Conservation (phyloP, 1,140 invertebrate genomes). For the Xylocopa sonorina region DNA sequence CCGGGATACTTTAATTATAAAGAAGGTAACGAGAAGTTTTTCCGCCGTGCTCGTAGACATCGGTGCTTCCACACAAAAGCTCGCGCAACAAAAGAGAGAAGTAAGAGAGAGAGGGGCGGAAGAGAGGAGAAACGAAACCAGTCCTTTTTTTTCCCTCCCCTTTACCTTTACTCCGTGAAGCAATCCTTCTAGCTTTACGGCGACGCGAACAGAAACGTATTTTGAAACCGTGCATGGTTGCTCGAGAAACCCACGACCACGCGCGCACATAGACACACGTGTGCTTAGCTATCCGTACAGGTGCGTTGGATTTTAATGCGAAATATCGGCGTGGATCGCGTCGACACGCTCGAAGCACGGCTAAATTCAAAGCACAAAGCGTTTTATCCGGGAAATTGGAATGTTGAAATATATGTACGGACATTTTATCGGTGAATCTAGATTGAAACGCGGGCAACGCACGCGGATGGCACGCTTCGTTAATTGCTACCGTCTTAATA, state of each 20-base stretch:
- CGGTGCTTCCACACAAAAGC: background rate
- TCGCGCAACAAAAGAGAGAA: background rate
- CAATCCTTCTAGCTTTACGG: background rate
- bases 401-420: too few relatives aligned
- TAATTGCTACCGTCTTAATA: conserved; percentile 3
- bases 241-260: background rate
- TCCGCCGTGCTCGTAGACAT: too few relatives aligned
- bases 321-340: background rate
- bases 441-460: background rate
- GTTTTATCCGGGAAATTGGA: background rate
- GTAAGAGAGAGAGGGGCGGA: too few relatives aligned
- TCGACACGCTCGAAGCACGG: background rate
- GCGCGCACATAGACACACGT: too few relatives aligned
- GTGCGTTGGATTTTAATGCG: background rate
- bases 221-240: background rate
- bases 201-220: background rate
- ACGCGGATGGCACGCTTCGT: background rate
- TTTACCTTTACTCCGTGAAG: background rate
- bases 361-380: conserved; percentile 2
- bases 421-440: background rate
- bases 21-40: too few relatives aligned
- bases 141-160: too few relatives aligned
- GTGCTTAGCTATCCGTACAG: background rate
- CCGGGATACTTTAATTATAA: background rate
- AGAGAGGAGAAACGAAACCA: background rate